These are phyloP conservation scores for Platanista minor DNA, from an alignment of 2,113 vertebrate genomes.

Conservation along the genomic window DNA sequence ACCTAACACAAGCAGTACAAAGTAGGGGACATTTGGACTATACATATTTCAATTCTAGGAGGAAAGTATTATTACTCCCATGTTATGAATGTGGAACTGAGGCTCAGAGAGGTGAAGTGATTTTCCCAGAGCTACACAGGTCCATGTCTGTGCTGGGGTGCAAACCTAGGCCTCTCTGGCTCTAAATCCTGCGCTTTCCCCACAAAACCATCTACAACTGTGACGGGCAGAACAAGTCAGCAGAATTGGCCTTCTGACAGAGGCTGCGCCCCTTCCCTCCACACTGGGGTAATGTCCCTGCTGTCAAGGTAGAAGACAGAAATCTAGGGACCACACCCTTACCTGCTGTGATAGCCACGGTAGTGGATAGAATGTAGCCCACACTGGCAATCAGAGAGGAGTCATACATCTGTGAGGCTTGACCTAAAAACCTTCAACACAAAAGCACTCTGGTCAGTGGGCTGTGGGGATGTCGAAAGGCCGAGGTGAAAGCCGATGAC, in stretches of 20 bases:
- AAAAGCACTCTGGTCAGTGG: conserved; percentile 16
- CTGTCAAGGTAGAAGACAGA: not conserved
- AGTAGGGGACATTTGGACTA: not conserved
- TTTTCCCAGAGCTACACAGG: not conserved
- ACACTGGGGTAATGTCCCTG: not conserved
- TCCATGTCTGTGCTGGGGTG: not conserved
- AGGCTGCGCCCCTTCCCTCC: too few species aligned
- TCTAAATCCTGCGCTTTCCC: not conserved
- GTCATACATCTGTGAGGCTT: conserved; percentile 91
- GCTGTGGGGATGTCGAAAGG: fast-evolving
- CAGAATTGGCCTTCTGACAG: not conserved
- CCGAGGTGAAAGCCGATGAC: not conserved
- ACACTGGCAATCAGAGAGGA: conserved; percentile 90
- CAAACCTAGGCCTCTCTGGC: not conserved
- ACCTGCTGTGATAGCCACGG: conserved; percentile 90
- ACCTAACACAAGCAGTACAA: not conserved
- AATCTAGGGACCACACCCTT: conserved; percentile 24
- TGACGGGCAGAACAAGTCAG: not conserved
- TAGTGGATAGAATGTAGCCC: conserved; percentile 93
- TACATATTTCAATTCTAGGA: not conserved
- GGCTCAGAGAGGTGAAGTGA: not conserved
- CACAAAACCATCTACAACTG: not conserved
- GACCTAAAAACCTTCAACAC: conserved; percentile 88
- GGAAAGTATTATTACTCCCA: not conserved
- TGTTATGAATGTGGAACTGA: not conserved